phyloP scores from a whole-genome alignment of 2,797 vertebrate species.

The Etheostoma nigrum region DNA sequence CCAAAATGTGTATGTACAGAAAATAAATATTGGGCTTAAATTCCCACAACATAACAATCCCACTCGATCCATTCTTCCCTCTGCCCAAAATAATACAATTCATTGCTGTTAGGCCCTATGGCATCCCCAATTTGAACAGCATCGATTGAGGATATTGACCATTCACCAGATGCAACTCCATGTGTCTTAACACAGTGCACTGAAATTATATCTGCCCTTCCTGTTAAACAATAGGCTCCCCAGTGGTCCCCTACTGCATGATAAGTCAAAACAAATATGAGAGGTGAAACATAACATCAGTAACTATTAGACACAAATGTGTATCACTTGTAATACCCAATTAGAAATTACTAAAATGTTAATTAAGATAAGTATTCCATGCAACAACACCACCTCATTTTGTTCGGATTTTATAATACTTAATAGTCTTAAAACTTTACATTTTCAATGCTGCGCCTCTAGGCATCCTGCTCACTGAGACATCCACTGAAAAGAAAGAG shows the following conservation, averaged over 20 bases:
- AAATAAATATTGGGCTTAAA: slow-evolving; percentile 77
- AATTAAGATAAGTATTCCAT: slow-evolving; percentile 46
- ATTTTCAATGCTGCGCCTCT: slow-evolving; percentile 47
- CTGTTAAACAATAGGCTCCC: slow-evolving; percentile 70
- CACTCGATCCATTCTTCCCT: slow-evolving; percentile 70
- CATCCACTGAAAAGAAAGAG: slow-evolving; percentile 36
- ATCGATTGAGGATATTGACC: slow-evolving; percentile 86
- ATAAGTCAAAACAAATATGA: slow-evolving; percentile 63
- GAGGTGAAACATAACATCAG: slow-evolving; percentile 61
- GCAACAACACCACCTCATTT: slow-evolving; percentile 48
- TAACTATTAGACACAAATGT: slow-evolving; percentile 52
- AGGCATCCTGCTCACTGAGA: slow-evolving; percentile 57
- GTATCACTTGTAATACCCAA: slow-evolving; percentile 29
- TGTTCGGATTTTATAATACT: slow-evolving; percentile 47
- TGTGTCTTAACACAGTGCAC: slow-evolving; percentile 65
- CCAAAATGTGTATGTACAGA: slow-evolving; percentile 63
- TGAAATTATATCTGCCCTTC: slow-evolving; percentile 74
- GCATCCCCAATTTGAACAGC: slow-evolving; percentile 79
- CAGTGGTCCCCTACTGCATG: slow-evolving; percentile 44
- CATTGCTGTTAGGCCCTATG: slow-evolving; percentile 81
- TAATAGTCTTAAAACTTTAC: slow-evolving; percentile 56
- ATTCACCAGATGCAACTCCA: slow-evolving; percentile 76
- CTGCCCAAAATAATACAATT: slow-evolving; percentile 80
- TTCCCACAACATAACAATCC: slow-evolving; percentile 78
- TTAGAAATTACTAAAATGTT: slow-evolving; percentile 58